phyloP scores from a whole-genome alignment of 2,113 vertebrate species.

The Gasterosteus nipponicus region DNA sequence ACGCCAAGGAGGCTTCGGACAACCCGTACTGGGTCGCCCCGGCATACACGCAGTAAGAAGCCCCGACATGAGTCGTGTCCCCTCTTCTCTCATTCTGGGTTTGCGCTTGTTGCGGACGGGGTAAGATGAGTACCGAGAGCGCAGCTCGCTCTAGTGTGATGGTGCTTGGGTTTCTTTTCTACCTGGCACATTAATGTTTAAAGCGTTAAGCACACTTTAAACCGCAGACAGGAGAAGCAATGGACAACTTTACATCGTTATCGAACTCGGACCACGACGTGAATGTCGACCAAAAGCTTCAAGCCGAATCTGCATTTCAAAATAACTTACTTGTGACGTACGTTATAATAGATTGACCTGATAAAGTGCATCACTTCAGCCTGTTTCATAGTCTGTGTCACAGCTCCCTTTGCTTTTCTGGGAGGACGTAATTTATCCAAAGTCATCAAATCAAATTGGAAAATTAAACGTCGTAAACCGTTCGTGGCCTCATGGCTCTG shows the following conservation, averaged over 20 bases:
- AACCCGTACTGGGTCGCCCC: constrained; percentile 97
- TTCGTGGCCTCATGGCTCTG: constrained; percentile 29
- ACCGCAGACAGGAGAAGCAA: constrained; percentile 33
- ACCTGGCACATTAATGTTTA: constrained; percentile 61
- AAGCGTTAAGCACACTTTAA: constrained; percentile 48
- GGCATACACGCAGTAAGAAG: constrained; percentile 88
- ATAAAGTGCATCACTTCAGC: background rate
- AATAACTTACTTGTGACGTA: constrained; percentile 1
- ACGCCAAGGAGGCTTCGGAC: constrained; percentile 91
- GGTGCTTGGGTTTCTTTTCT: constrained; percentile 42
- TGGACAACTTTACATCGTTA: constrained; percentile 57
- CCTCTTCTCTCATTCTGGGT: constrained; percentile 16
- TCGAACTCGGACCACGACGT: constrained; percentile 39
- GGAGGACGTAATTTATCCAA: background rate
- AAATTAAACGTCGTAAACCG: background rate
- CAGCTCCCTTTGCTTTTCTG: constrained; percentile 6
- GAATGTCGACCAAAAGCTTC: constrained; percentile 25
- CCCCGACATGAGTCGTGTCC: background rate
- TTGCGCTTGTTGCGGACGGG: constrained; percentile 30
- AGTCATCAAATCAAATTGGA: background rate
- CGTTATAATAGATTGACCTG: constrained; percentile 12
- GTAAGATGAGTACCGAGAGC: constrained; percentile 27
- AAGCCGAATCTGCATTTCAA: constrained; percentile 16
- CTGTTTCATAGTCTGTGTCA: background rate
- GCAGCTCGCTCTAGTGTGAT: background rate